These are phyloP conservation scores for Vespertilio murinus DNA, from an alignment of 2,797 vertebrate genomes.

Conservation along the genomic window DNA sequence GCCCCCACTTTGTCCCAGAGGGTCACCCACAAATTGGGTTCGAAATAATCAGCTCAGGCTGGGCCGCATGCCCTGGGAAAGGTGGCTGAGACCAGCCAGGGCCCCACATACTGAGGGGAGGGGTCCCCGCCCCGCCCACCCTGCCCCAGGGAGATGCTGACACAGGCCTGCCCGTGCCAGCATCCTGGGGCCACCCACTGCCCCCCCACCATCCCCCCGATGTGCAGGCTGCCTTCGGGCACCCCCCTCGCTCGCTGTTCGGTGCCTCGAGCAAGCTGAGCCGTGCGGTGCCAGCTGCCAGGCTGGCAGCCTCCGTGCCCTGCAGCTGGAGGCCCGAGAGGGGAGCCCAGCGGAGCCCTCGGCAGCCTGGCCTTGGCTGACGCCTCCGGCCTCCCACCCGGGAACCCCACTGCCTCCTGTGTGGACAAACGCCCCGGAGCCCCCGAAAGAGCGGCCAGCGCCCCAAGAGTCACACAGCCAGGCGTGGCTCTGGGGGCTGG, in stretches of 20 bases:
- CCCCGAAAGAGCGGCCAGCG: not conserved
- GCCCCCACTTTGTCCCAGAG: rapidly evolving
- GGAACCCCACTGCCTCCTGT: not conserved
- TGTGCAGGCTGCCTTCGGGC: not conserved
- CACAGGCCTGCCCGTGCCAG: not conserved
- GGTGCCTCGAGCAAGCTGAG: not conserved
- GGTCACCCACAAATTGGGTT: not conserved
- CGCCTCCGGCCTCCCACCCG: not conserved
- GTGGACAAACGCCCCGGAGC: not conserved
- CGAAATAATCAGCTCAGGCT: not conserved
- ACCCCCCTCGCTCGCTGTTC: not conserved
- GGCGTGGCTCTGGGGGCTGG: not conserved
- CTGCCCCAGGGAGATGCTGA: not conserved
- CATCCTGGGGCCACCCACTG: not conserved
- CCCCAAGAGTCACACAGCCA: not conserved
- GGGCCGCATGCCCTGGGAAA: not conserved
- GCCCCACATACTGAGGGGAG: rapidly evolving
- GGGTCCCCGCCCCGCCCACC: not conserved
- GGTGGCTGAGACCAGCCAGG: not conserved
- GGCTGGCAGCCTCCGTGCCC: not conserved
- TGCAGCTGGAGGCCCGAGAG: not conserved
- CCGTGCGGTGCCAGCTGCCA: not conserved
- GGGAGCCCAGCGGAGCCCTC: not conserved
- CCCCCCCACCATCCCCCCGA: rapidly evolving
- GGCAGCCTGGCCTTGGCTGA: not conserved